These are phyloP conservation scores for Macrosoma leucophasiata DNA, from an alignment of 2,888 invertebrate species.

Conservation along the genomic window DNA sequence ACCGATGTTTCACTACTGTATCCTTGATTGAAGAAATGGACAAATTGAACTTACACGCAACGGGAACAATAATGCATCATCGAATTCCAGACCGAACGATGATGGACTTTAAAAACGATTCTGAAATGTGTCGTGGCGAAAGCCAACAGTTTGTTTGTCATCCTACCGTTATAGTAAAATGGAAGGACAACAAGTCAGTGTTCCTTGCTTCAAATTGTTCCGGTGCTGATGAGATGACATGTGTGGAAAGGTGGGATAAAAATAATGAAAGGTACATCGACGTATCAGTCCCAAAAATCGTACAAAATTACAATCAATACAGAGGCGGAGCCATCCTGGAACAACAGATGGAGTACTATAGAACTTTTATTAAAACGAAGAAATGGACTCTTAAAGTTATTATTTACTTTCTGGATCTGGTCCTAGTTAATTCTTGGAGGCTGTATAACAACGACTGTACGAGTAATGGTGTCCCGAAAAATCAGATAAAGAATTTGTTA, in stretches of 20 bases:
- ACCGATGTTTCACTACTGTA: constrained; percentile 27
- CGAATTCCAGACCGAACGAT: constrained; percentile 20
- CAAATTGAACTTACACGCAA: constrained; percentile 19
- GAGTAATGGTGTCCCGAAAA: constrained; percentile 9
- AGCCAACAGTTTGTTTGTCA: constrained; percentile 18
- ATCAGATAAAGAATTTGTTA: constrained; percentile 12
- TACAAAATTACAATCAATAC: constrained; percentile 7
- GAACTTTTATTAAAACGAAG: constrained; percentile 31
- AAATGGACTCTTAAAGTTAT: constrained; percentile 35
- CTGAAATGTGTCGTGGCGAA: constrained; percentile 21
- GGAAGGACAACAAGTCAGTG: constrained; percentile 8
- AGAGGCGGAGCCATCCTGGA: constrained; percentile 17
- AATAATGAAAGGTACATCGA: constrained; percentile 7
- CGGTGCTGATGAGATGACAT: not conserved
- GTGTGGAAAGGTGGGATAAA: constrained; percentile 12
- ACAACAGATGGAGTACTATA: constrained; percentile 27
- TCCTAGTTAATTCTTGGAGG: constrained; percentile 29
- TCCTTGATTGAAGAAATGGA: constrained; percentile 26
- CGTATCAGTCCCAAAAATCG: constrained; percentile 9
- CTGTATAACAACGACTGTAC: constrained; percentile 22
- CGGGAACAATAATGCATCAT: constrained; percentile 27
- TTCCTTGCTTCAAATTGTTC: constrained; percentile 19
- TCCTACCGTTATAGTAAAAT: constrained; percentile 8
- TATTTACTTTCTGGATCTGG: constrained; percentile 30
- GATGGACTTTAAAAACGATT: constrained; percentile 23